Evolutionary conservation across 2,113 vertebrate species (phyloP).

Genomic region (Colistium nudipinnis): DNA sequence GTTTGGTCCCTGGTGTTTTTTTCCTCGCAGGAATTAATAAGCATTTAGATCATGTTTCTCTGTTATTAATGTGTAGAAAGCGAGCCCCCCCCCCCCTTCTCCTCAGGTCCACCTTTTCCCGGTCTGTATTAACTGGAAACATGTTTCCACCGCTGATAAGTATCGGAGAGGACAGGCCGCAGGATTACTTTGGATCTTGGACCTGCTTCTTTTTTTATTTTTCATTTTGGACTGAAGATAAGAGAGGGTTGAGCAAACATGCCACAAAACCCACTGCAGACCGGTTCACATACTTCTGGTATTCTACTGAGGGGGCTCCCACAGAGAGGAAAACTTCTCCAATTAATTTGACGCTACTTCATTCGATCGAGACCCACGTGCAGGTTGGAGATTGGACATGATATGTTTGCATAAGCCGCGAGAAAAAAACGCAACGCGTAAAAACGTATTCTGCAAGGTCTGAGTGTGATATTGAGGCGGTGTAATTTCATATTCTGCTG

Average conservation of each 20-base stretch:
- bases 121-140: constrained; percentile 72
- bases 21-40: constrained; percentile 55
- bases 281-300: constrained; percentile 63
- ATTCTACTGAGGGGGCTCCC: constrained; percentile 54
- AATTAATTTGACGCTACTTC: constrained; percentile 62
- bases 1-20: constrained; percentile 43
- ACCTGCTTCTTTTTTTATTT: constrained; percentile 60
- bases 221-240: constrained; percentile 55
- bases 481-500: constrained; percentile 59
- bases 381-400: constrained; percentile 61
- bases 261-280: constrained; percentile 43
- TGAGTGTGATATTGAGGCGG: constrained; percentile 42
- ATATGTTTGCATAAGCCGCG: constrained; percentile 28
- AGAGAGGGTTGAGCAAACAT: constrained; percentile 69
- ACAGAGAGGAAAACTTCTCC: constrained; percentile 60
- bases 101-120: constrained; percentile 40
- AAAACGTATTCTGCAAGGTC: constrained; percentile 40
- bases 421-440: constrained; percentile 3
- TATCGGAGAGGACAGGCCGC: constrained; percentile 67
- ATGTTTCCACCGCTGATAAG: constrained; percentile 71
- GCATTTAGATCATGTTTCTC: constrained; percentile 67
- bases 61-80: constrained; percentile 54
- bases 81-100: not conserved
- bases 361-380: constrained; percentile 44
- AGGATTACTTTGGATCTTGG: constrained; percentile 70